Conservation (phyloP, 2,113 vertebrate species). For the Pachycephala philippinensis region DNA sequence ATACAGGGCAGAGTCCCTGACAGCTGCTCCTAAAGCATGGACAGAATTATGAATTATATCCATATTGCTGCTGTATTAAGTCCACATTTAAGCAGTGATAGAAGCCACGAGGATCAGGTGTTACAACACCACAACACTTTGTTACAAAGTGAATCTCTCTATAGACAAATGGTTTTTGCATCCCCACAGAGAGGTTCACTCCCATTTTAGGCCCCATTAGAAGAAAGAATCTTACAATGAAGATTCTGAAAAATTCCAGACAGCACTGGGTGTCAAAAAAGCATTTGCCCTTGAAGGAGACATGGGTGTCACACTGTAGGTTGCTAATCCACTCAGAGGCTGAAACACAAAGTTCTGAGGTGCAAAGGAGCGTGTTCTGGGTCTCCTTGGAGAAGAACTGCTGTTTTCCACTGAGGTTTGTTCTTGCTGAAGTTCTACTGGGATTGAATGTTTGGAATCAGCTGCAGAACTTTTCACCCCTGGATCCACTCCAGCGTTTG, state of each 20-base stretch:
- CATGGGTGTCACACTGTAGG: slow-evolving; percentile 79
- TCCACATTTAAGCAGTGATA: background rate
- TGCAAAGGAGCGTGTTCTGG: slow-evolving; percentile 80
- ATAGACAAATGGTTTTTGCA: background rate
- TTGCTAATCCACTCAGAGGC: slow-evolving; percentile 76
- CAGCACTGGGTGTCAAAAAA: slow-evolving; percentile 77
- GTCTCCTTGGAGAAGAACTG: background rate
- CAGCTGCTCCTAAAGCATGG: background rate
- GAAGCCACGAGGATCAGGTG: background rate
- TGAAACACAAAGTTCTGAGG: slow-evolving; percentile 87
- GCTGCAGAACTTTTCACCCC: background rate
- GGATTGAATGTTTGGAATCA: background rate
- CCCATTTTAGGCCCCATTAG: background rate
- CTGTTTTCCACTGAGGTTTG: background rate
- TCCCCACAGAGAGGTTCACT: background rate
- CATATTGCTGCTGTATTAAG: background rate
- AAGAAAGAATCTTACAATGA: slow-evolving; percentile 58
- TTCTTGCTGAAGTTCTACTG: background rate
- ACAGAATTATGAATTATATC: background rate
- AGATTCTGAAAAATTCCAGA: slow-evolving; percentile 53
- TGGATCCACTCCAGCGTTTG: background rate
- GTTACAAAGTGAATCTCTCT: background rate
- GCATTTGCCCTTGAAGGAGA: slow-evolving; percentile 78
- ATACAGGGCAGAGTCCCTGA: background rate
- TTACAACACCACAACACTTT: background rate